These are phyloP conservation scores for Luperina testacea DNA, from an alignment of 2,888 invertebrate genomes.

Conservation along the genomic window DNA sequence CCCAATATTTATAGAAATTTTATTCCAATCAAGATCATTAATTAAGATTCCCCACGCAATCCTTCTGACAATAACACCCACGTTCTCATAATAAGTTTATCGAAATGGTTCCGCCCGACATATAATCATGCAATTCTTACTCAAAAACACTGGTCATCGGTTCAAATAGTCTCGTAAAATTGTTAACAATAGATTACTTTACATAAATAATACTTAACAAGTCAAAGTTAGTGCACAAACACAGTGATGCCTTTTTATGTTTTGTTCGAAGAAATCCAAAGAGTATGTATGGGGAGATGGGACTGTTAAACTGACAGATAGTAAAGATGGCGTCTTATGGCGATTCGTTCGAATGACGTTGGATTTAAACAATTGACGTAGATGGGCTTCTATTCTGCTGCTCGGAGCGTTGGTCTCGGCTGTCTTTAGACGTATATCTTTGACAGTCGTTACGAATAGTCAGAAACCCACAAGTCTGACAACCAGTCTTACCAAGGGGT, in stretches of 20 bases:
- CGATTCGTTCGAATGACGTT: background rate
- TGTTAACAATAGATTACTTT: slow-evolving; percentile 63
- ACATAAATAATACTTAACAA: slow-evolving; percentile 65
- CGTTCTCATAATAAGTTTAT: slow-evolving; percentile 36
- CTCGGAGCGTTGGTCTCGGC: background rate
- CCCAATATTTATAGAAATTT: background rate
- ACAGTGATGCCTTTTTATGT: slow-evolving; percentile 56
- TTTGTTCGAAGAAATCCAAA: slow-evolving; percentile 57
- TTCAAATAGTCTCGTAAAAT: slow-evolving; percentile 58
- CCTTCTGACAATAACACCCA: slow-evolving; percentile 21
- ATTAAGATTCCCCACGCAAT: slow-evolving; percentile 35
- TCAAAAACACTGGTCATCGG: slow-evolving; percentile 45
- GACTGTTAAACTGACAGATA: slow-evolving; percentile 12
- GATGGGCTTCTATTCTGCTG: background rate
- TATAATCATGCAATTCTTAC: slow-evolving; percentile 50
- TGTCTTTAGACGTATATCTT: background rate
- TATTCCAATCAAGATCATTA: slow-evolving; percentile 14
- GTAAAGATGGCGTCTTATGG: slow-evolving; percentile 12
- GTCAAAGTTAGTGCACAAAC: slow-evolving; percentile 57
- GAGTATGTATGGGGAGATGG: slow-evolving; percentile 37
- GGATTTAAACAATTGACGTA: background rate
- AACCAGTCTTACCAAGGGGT: background rate
- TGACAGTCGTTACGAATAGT: background rate
- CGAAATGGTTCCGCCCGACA: slow-evolving; percentile 11
- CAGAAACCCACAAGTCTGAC: background rate